A percentile compares a stretch with the other conserved stretches of the same genome.
Conservation (phyloP, 2,888 invertebrate species). For the Mechanitis mazaeus region DNA sequence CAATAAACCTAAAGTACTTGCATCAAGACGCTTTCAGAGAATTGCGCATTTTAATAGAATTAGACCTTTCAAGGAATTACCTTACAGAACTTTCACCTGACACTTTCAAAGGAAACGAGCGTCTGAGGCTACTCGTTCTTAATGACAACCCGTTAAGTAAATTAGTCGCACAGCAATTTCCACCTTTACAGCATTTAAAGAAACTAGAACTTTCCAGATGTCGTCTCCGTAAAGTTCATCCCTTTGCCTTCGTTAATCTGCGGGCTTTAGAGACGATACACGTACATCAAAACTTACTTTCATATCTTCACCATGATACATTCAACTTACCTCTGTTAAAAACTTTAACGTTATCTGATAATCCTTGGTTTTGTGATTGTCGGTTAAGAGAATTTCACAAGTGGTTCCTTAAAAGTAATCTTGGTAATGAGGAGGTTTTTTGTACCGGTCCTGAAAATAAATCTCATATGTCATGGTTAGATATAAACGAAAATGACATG, state of each 20-base stretch:
- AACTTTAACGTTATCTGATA: slow-evolving; percentile 87
- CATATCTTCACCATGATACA: slow-evolving; percentile 75
- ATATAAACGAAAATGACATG: slow-evolving; percentile 83
- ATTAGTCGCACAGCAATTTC: slow-evolving; percentile 86
- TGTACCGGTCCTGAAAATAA: slow-evolving; percentile 83
- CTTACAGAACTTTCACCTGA: slow-evolving; percentile 83
- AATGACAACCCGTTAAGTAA: slow-evolving; percentile 87
- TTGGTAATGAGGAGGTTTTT: slow-evolving; percentile 83
- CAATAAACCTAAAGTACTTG: slow-evolving; percentile 82
- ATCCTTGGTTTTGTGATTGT: slow-evolving; percentile 95
- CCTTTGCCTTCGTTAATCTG: slow-evolving; percentile 84
- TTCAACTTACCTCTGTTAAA: slow-evolving; percentile 78
- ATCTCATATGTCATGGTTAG: slow-evolving; percentile 83
- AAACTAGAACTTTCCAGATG: slow-evolving; percentile 89
- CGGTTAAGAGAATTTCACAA: slow-evolving; percentile 86
- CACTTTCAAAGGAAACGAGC: slow-evolving; percentile 89
- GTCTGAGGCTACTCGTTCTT: slow-evolving; percentile 84
- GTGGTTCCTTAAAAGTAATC: slow-evolving; percentile 87
- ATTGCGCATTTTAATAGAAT: slow-evolving; percentile 88
- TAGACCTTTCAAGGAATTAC: slow-evolving; percentile 89
- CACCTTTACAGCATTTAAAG: slow-evolving; percentile 85
- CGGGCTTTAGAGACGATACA: slow-evolving; percentile 88
- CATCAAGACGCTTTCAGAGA: slow-evolving; percentile 89
- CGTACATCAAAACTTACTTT: slow-evolving; percentile 86
- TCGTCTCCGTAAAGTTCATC: slow-evolving; percentile 82